phyloP scores from a whole-genome alignment of 2,888 invertebrate genomes.

The Seira ritae region DNA sequence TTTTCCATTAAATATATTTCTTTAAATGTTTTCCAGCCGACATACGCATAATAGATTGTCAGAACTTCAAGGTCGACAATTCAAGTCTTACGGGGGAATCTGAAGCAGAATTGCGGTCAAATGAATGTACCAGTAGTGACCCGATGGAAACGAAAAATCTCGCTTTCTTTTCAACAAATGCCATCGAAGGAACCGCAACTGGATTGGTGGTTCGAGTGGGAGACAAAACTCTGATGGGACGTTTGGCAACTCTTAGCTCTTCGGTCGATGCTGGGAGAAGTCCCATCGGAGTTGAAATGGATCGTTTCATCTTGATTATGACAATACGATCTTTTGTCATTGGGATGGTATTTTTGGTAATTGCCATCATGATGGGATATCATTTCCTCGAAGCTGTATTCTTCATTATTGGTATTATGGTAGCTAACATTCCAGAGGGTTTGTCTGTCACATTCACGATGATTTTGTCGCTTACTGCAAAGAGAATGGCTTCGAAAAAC shows the following conservation, averaged over 20 bases:
- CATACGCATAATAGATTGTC: conserved; percentile 78
- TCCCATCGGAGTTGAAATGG: conserved; percentile 87
- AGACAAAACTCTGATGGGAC: conserved; percentile 83
- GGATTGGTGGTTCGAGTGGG: conserved; percentile 83
- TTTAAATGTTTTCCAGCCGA: too few species aligned
- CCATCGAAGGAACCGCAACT: conserved; percentile 78
- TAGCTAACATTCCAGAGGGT: conserved; percentile 84
- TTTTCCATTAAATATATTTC: too few species aligned
- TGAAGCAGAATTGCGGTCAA: conserved; percentile 79
- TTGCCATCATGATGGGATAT: conserved; percentile 82
- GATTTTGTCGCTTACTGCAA: conserved; percentile 86
- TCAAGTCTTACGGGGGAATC: conserved; percentile 84
- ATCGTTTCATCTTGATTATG: conserved; percentile 84
- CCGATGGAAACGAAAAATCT: conserved; percentile 79
- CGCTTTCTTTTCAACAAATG: conserved; percentile 80
- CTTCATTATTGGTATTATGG: conserved; percentile 80
- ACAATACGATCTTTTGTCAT: conserved; percentile 82
- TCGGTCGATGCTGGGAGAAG: conserved; percentile 82
- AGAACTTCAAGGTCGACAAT: conserved; percentile 81
- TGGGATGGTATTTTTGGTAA: conserved; percentile 83
- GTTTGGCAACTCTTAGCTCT: conserved; percentile 83
- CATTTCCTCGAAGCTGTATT: conserved; percentile 78
- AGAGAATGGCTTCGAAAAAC: conserved; percentile 87
- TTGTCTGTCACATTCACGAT: conserved; percentile 74
- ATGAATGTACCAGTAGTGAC: conserved; percentile 76